A percentile compares a stretch with the other conserved stretches of the same genome.
Conservation (phyloP, 2,888 invertebrate genomes). For the Caenorhabditis virilis region DNA sequence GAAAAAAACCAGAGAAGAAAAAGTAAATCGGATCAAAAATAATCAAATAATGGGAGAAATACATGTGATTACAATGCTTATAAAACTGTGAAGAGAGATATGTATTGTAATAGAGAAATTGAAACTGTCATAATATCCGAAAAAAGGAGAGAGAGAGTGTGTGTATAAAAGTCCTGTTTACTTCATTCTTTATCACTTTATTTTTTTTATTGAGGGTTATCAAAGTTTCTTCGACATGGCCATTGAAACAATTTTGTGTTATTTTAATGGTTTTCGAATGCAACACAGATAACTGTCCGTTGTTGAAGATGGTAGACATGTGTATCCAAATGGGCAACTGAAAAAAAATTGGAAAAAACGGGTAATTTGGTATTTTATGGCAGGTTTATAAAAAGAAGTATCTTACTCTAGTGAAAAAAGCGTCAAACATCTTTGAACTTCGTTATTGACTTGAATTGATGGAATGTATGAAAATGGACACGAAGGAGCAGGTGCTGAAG, state of each 20-base stretch:
- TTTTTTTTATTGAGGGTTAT: too few relatives aligned
- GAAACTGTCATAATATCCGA: too few relatives aligned
- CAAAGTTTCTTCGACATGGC: too few relatives aligned
- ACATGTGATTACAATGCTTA: too few relatives aligned
- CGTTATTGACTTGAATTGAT: slow-evolving; percentile 23
- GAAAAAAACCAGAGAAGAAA: not conserved
- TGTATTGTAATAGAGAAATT: too few relatives aligned
- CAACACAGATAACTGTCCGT: slow-evolving; percentile 51
- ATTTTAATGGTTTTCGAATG: slow-evolving; percentile 25
- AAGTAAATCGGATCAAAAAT: too few relatives aligned
- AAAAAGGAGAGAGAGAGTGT: too few relatives aligned
- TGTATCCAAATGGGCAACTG: slow-evolving; percentile 53
- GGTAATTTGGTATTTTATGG: too few relatives aligned
- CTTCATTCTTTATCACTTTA: too few relatives aligned
- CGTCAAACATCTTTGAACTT: slow-evolving; percentile 33
- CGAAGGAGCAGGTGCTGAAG: slow-evolving; percentile 7
- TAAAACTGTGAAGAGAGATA: too few relatives aligned
- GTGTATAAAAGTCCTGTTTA: too few relatives aligned
- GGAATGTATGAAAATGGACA: slow-evolving; percentile 40
- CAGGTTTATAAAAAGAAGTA: not conserved
- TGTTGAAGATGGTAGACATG: slow-evolving; percentile 46
- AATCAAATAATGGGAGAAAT: too few relatives aligned
- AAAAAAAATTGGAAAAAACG: slow-evolving; percentile 6
- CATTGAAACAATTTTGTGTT: not conserved
- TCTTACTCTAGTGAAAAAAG: slow-evolving; percentile 41